Conservation (phyloP, 1,140 invertebrate genomes). For the Tigriopus japonicus region DNA sequence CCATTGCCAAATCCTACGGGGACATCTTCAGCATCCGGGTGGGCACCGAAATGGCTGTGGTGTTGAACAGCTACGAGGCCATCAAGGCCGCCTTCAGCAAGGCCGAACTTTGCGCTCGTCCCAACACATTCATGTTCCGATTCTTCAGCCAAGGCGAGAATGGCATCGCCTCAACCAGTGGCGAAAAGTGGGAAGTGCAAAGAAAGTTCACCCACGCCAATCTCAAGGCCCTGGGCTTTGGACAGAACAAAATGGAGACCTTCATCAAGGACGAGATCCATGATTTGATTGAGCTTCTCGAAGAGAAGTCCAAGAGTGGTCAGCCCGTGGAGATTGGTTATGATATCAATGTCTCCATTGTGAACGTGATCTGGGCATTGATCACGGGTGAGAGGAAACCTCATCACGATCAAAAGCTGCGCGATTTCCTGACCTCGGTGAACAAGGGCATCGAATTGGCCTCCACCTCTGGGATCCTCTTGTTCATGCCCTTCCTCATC, state of each 20-base stretch:
- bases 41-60: conserved; percentile 6
- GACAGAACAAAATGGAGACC: not conserved
- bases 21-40: conserved; percentile 4
- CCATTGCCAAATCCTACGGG: not conserved
- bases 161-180: not conserved
- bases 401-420: not conserved
- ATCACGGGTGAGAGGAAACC: not conserved
- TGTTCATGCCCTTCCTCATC: not conserved
- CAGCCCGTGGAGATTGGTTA: not conserved
- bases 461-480: conserved; percentile 9
- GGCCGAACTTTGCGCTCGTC: not conserved
- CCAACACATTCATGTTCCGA: conserved; percentile 9
- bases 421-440: not conserved
- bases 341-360: not conserved
- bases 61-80: conserved; percentile 2
- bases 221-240: not conserved
- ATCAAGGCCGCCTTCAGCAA: conserved; percentile 8
- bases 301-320: not conserved
- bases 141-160: conserved; percentile 5
- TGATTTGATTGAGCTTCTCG: not conserved
- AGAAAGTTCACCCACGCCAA: not conserved
- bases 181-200: not conserved
- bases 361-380: not conserved
- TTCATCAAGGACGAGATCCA: not conserved
- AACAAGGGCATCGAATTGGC: conserved; percentile 6